phyloP scores from a whole-genome alignment of 2,113 vertebrate species.

The Hoplias malabaricus region DNA sequence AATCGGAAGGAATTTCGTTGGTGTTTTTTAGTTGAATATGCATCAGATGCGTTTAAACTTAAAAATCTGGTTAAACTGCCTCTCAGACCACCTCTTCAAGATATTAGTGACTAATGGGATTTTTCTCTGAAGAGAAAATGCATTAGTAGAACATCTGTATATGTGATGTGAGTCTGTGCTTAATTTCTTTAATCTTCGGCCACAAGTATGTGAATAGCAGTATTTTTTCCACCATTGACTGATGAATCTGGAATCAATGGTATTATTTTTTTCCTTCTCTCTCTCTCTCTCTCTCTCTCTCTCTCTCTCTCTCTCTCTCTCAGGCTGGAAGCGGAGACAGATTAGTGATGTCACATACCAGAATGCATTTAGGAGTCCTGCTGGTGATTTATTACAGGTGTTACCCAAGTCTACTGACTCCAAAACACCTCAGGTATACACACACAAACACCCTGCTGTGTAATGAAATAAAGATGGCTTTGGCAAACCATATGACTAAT shows the following conservation, averaged over 20 bases:
- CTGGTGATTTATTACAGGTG: slow-evolving; percentile 58
- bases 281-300: slow-evolving; percentile 2
- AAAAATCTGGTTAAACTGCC: background rate
- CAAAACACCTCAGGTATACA: slow-evolving; percentile 26
- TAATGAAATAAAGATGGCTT: background rate
- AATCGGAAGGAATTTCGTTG: too few species aligned
- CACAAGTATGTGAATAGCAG: too few species aligned
- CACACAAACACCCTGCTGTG: background rate
- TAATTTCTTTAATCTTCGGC: too few species aligned
- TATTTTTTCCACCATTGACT: background rate
- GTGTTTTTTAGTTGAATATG: too few species aligned
- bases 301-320: slow-evolving; percentile 3
- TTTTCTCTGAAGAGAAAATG: background rate
- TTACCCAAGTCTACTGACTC: slow-evolving; percentile 43
- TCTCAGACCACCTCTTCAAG: too few species aligned
- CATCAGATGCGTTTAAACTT: too few species aligned
- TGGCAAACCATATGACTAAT: background rate
- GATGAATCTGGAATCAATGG: background rate
- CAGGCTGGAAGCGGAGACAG: slow-evolving; percentile 71
- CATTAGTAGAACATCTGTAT: too few species aligned
- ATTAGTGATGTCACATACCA: slow-evolving; percentile 73
- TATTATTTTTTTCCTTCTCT: too few species aligned
- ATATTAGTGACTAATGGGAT: background rate
- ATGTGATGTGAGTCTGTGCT: too few species aligned
- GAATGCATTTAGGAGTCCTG: slow-evolving; percentile 53